A percentile compares a stretch with the other conserved stretches of the same genome.
These are phyloP conservation scores for Orussus abietinus DNA, from an alignment of 1,140 invertebrate genomes.

Conservation along the genomic window DNA sequence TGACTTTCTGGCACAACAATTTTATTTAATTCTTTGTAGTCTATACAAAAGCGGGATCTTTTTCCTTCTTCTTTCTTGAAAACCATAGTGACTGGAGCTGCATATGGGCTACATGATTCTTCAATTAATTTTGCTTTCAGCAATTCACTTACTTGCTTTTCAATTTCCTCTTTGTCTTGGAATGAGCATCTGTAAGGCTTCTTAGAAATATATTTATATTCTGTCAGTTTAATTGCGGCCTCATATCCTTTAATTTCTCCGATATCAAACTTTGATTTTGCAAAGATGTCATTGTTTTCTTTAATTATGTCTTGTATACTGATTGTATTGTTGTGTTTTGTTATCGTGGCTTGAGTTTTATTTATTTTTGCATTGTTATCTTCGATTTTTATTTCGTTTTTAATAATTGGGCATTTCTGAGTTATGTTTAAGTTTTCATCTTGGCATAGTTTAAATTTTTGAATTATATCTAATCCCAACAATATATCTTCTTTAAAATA, in stretches of 20 bases:
- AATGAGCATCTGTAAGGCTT: slow-evolving; percentile 1
- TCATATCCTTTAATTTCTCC: too few species aligned
- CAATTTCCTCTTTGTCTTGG: slow-evolving; percentile 2
- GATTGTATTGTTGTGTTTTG: slow-evolving; percentile 2
- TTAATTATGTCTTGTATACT: background rate
- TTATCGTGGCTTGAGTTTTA: background rate
- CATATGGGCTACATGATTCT: slow-evolving; percentile 1
- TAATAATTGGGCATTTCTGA: too few species aligned
- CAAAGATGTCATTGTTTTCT: slow-evolving; percentile 2
- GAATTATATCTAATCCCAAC: slow-evolving; percentile 1
- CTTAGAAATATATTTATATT: background rate
- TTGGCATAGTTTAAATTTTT: slow-evolving; percentile 8
- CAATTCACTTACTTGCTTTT: slow-evolving; percentile 4
- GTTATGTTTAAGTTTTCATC: slow-evolving; percentile 6
- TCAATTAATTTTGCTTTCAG: background rate
- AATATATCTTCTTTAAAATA: background rate
- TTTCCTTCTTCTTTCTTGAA: too few species aligned
- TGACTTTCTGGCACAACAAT: slow-evolving; percentile 2
- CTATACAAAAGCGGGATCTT: slow-evolving; percentile 7
- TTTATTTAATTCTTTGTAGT: slow-evolving; percentile 4
- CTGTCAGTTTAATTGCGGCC: slow-evolving; percentile 1
- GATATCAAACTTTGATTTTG: background rate
- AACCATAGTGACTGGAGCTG: slow-evolving; percentile 7
- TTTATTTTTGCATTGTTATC: background rate
- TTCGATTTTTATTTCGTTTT: background rate